Conservation (phyloP, 2,888 invertebrate genomes). For the Salpingus planirostris region DNA sequence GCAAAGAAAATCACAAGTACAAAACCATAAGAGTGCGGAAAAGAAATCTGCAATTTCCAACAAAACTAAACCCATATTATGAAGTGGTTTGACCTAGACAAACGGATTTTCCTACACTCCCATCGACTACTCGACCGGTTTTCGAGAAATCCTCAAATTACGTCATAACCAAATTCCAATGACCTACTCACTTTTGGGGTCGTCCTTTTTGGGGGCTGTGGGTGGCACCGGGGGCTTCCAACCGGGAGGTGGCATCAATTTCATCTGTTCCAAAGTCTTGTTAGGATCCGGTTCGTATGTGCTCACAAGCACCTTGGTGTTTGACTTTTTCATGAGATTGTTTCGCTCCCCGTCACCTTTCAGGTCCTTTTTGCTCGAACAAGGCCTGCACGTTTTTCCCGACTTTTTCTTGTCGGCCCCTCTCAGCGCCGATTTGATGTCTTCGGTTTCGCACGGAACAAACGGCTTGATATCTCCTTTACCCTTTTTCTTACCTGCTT, state of each 20-base stretch:
- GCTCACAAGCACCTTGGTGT: background rate
- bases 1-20: too few species aligned
- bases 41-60: too few species aligned
- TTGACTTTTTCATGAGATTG: slow-evolving; percentile 2
- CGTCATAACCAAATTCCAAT: too few species aligned
- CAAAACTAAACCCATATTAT: too few species aligned
- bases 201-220: background rate
- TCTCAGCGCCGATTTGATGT: slow-evolving; percentile 1
- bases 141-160: too few species aligned
- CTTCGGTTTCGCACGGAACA: background rate
- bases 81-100: too few species aligned
- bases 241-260: background rate
- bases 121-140: too few species aligned
- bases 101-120: too few species aligned
- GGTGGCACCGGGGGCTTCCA: background rate
- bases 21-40: too few species aligned
- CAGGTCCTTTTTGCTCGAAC: slow-evolving; percentile 4
- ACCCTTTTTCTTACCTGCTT: too few species aligned
- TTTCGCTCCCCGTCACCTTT: slow-evolving; percentile 1
- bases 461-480: background rate
- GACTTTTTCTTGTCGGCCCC: background rate
- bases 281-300: background rate
- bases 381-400: slow-evolving; percentile 4
- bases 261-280: background rate
- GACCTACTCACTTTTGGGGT: too few species aligned